Base-by-base conservation (phyloP, 2,113 vertebrate genomes). In the Cheirogaleus medius region DNA sequence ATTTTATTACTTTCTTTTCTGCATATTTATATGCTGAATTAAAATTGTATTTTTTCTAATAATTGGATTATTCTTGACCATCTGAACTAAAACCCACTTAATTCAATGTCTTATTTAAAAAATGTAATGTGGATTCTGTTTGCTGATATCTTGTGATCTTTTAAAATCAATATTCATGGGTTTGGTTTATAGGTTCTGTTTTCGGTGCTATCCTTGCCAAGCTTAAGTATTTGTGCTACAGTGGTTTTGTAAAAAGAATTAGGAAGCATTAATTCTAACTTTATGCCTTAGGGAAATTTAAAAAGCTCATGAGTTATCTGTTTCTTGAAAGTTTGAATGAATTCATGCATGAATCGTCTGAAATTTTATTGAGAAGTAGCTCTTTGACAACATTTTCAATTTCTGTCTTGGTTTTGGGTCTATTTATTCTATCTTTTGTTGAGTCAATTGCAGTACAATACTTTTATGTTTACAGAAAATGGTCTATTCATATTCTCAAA, bases 291-390 rank as follows among this genome's bases (percentile, higher is more conserved):
- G 89, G 69, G 47, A 34, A 97, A 93, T 90, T 95, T 98, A 6
- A 90, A 97, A 97, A 96, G 90, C 95, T 95, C 58, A 37, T 77
- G 74, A 96, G 95, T 97, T 97, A 97, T 96, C 97, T 97, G 56
- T 97, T 93, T 97, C 92, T 91, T 91, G 56, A 93, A 96, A 91
- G 52, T 80, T 77, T 71, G 39, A 83, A 96, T 92, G 87, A 97
- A 95, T 91, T 96, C 97, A 97, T 95, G 95, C 97, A 85, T 96
- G 97, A 96, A 98, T 98, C 97, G 90, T 95, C 95, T 98, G 87
- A 71, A 93, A 97, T 96, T 96, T 88, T 93, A 95, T 90, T 97
- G 96, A 97, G 97, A 97, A 91, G 39, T 29, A n/a, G 74, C 81
- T 97, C 69, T 95, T 91, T 96, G 97, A 98, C 91, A 95, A 93